A percentile compares a stretch with the other conserved stretches of the same genome.
Conservation (phyloP, 2,888 invertebrate species). For the Calephelis perditalis region DNA sequence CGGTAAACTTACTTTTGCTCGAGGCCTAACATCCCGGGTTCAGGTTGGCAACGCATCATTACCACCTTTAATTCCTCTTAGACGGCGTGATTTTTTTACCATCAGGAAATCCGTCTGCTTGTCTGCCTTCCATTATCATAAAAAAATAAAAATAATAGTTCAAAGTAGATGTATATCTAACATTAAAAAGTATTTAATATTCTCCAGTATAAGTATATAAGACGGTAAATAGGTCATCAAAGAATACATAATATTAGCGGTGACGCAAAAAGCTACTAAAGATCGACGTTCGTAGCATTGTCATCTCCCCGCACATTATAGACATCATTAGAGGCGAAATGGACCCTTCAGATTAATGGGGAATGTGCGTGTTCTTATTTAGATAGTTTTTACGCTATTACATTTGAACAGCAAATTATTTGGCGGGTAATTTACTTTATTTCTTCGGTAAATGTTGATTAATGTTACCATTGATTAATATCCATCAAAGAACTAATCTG, state of each 20-base stretch:
- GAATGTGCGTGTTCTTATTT: slow-evolving; percentile 11
- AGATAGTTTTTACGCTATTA: slow-evolving; percentile 5
- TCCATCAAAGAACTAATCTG: too few relatives aligned
- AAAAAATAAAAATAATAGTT: too few relatives aligned
- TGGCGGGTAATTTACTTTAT: background rate
- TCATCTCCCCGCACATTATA: slow-evolving; percentile 2
- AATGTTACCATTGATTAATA: too few relatives aligned
- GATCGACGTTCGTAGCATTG: slow-evolving; percentile 7
- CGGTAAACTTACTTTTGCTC: too few relatives aligned
- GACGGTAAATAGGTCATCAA: background rate
- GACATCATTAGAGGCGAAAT: slow-evolving; percentile 11
- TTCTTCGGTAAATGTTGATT: background rate
- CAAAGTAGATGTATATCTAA: too few relatives aligned
- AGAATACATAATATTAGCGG: background rate
- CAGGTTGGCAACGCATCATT: too few relatives aligned
- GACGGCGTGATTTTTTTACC: too few relatives aligned
- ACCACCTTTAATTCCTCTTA: too few relatives aligned
- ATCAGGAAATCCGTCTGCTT: too few relatives aligned
- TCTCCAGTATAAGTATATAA: background rate
- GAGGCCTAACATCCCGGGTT: too few relatives aligned
- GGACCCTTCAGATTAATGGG: slow-evolving; percentile 8
- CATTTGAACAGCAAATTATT: background rate
- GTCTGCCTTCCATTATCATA: too few relatives aligned
- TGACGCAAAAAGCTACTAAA: slow-evolving; percentile 9
- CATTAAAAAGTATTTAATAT: too few relatives aligned